Evolutionary conservation across 37 sponge, comb jelly and placozoan genomes (phyloP), one percentile per base, ranked within the genome.

Genomic region (Petrosia ficiformis): DNA sequence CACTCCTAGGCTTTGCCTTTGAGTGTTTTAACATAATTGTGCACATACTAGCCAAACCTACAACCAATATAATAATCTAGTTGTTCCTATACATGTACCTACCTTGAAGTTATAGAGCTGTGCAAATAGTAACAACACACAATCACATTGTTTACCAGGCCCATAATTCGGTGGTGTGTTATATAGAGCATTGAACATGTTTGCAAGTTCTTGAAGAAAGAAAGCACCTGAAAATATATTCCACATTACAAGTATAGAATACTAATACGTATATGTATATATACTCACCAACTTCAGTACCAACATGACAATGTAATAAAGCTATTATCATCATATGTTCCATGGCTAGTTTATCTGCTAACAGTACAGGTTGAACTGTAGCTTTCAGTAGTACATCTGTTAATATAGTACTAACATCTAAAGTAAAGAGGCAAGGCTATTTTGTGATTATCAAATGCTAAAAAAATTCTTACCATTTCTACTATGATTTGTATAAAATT

Each of bases 281-380:
- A 34, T 68, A 36, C 44, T 65, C 32, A 85, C 96, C 96, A 4
- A 96, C 78, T 82, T 95, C 99, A 32, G 71, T 61, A 1, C 90
- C 96, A 28, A 90, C 80, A 24, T 75, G 81, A 21, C 43, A 60
- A 52, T 84, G 85, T 37, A 95, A 60, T 14, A 89, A 68, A n/a
- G 93, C 89, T 25, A 98, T 78, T 29, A 95, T 69, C 78, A 92
- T 80, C 59, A 85, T 73, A 71, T 91, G 84, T 38, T 95, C 94
- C 63, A 93, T 72, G 8, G 79, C 74, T 66, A 96, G 78, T 35
- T 75, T 77, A 66, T 84, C 90, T 14, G 78, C 70, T 19, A 93
- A 59, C 67, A 80, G 56, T 0, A 72, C 60, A 0, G 80, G 75
- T 3, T 42, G 4, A 4, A 86, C 52, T 67, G 94, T 93, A 5